Base-by-base conservation (phyloP, 2,888 invertebrate genomes). In the Lycia hirtaria region DNA sequence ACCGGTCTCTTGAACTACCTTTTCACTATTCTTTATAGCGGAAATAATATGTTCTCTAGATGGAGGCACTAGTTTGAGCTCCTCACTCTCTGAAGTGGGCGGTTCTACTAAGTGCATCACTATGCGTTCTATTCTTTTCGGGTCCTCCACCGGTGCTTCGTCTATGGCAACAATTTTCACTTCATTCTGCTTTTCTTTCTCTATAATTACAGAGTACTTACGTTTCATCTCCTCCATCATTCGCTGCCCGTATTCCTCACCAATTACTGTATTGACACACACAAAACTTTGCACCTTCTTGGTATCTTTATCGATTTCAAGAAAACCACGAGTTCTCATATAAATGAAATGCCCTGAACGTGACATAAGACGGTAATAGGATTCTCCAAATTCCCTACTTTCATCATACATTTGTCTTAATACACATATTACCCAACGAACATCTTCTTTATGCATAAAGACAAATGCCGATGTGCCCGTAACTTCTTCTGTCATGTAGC, bases 381-480 rank as follows among this genome's bases (percentile, higher is more conserved):
- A 97, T 70, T 95, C 94, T 7, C 97, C 98, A 82, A 94, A 96
- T 67, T 96, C 96, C 78, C 96, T 96, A 57, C 95, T 95, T 73
- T 95, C 94, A 79, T 96, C 96, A 83, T 97, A 97, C 97, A 97
- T 98, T 88, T 97, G 96, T 68, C 96, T 92, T 55, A 98, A 93
- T 0, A 97, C 97, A 75, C 97, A 96, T 79, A 97, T 95, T 0
- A 97, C 96, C 96, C 97, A 97, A 72, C 96, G 94, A 1, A 96
- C 96, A 89, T 98, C 98, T 68, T 97, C 97, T 78, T 95, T 94
- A 85, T 97, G 97, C 95, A 98, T 98, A 80, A 96, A 97, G 52
- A 95, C 94, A 84, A 98, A 98, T 7, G 97, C 97, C 63, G 96
- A 97, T 58, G 95, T 92, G n/a, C 97, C 97, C 7, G 95, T 94